A percentile compares a stretch with the other conserved stretches of the same genome.
phyloP scores from a whole-genome alignment of 2,797 vertebrate species.

The Poeciliopsis infans region DNA sequence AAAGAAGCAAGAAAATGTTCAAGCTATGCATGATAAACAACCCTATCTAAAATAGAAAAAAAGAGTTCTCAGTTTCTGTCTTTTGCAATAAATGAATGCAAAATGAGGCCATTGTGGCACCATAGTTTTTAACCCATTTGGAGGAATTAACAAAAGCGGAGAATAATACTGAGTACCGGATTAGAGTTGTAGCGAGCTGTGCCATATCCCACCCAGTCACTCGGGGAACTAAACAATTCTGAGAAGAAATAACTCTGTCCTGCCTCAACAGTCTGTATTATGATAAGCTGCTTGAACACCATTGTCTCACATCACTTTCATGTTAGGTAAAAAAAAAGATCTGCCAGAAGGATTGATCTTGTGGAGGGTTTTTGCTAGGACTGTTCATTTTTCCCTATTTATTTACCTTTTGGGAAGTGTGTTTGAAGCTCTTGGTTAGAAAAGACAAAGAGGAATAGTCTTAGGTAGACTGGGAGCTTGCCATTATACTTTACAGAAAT shows the following conservation, averaged over 20 bases:
- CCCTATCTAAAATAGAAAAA: background rate
- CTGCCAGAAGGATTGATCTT: slow-evolving; percentile 55
- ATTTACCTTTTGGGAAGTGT: slow-evolving; percentile 5
- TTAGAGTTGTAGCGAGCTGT: slow-evolving; percentile 45
- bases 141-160: slow-evolving; percentile 45
- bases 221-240: slow-evolving; percentile 63
- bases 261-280: slow-evolving; percentile 57
- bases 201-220: slow-evolving; percentile 59
- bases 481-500: slow-evolving; percentile 12
- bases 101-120: slow-evolving; percentile 18
- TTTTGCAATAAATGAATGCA: background rate
- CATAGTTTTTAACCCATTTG: slow-evolving; percentile 22
- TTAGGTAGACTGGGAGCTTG: slow-evolving; percentile 17
- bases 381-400: slow-evolving; percentile 2
- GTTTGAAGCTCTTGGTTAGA: slow-evolving; percentile 25
- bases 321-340: slow-evolving; percentile 42
- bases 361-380: slow-evolving; percentile 8
- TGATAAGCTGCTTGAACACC: slow-evolving; percentile 66
- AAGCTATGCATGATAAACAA: background rate
- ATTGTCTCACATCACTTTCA: slow-evolving; percentile 75
- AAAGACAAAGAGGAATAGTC: slow-evolving; percentile 26
- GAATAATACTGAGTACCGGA: slow-evolving; percentile 42
- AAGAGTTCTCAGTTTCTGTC: background rate
- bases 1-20: background rate
- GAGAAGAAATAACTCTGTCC: slow-evolving; percentile 57